Base-by-base conservation (phyloP, 1,140 invertebrate genomes). In the Orius insidiosus region DNA sequence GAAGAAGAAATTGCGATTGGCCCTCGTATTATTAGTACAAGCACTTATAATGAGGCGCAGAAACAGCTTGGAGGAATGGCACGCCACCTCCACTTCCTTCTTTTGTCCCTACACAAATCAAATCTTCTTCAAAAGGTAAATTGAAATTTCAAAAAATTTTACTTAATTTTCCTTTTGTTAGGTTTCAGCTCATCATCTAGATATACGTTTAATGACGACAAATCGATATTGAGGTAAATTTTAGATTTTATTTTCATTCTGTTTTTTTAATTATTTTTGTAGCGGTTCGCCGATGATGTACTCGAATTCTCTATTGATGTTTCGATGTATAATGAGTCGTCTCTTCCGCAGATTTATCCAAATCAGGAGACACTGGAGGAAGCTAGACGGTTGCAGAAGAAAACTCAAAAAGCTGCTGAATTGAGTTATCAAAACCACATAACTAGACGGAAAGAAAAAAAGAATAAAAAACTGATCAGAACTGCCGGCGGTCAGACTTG, bases 401-500 rank as follows among this genome's bases (percentile, higher is more conserved):
- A 43, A n/a, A 19, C 67, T 47, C 70, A 70, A 1, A 74, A 74
- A 13, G 65, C 67, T 54, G 66, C 24, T 3, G 24, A 24, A 7
- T 24, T 24, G 7, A 24, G 24, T 24, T 24, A 24, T 7, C 24
- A 24, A 24, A 24, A 7, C 7, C 24, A 24, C 24, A 24, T 24
- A 4, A 24, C 55, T 42, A 67, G 63, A 36, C 60, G 58, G 18
- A 68, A 69, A 54, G 66, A 67, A n/a, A 63, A 69, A 42, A 66
- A 65, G 46, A 68, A 68, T 44, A 65, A 67, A 47, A 60, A 64
- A 46, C 71, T 86, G 33, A 73, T 96, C 31, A 68, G 93, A 37
- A 85, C 80, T 53, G 93, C 92, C 5, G 94, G 92, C 32, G 90
- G 90, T 2, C 76, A 82, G 54, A 77, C 80, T 1, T 98, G 94